phyloP scores from a whole-genome alignment of 2,888 invertebrate genomes.

The Andrena dorsata region DNA sequence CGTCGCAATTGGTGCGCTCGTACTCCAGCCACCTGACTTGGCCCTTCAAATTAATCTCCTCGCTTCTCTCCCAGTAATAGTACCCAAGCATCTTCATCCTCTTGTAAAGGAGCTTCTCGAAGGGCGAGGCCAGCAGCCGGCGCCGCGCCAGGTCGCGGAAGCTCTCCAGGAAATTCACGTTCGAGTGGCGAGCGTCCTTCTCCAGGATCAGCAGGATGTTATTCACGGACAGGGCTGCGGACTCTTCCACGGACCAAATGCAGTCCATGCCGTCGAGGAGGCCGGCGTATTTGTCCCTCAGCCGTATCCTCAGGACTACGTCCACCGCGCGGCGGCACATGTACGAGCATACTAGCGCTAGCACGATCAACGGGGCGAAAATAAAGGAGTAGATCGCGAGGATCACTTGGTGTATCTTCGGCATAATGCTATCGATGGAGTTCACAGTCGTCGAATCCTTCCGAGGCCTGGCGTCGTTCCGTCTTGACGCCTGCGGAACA shows the following conservation, averaged over 20 bases:
- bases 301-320: conserved; percentile 63
- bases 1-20: conserved; percentile 69
- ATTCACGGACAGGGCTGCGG: conserved; percentile 85
- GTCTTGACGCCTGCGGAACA: background rate
- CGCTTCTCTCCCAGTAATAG: conserved; percentile 85
- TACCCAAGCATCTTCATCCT: conserved; percentile 86
- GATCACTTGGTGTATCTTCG: conserved; percentile 43
- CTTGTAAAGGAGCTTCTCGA: conserved; percentile 85
- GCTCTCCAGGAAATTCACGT: conserved; percentile 61
- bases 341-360: conserved; percentile 58
- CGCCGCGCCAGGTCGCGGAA: conserved; percentile 66
- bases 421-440: conserved; percentile 34
- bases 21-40: conserved; percentile 85
- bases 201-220: conserved; percentile 86
- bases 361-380: conserved; percentile 60
- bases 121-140: conserved; percentile 62
- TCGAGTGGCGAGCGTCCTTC: conserved; percentile 69
- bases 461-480: background rate
- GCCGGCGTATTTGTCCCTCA: conserved; percentile 84
- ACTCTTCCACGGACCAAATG: conserved; percentile 86
- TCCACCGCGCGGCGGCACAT: conserved; percentile 69
- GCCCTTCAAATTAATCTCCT: conserved; percentile 83
- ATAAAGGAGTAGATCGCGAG: conserved; percentile 64
- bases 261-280: conserved; percentile 86
- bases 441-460: conserved; percentile 4